Percentiles rank a stretch among this genome's conserved stretches.
Conservation (phyloP, 2,113 vertebrate genomes). For the Lepus timidus region DNA sequence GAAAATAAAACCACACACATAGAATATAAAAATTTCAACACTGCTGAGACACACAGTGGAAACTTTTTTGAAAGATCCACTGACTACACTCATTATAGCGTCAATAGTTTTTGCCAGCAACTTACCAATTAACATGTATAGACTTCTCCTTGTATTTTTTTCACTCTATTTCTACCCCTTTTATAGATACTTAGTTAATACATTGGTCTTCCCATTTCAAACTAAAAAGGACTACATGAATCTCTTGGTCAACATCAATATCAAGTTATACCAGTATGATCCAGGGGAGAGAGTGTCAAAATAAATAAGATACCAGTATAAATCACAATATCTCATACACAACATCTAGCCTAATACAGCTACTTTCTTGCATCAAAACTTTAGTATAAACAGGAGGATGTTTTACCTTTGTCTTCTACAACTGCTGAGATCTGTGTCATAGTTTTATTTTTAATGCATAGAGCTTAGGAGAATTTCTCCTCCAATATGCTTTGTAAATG, state of each 20-base stretch:
- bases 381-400: no score
- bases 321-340: neutral
- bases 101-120: neutral
- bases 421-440: no score
- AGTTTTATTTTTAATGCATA: neutral
- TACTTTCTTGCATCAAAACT: neutral
- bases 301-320: neutral
- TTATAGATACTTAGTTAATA: neutral
- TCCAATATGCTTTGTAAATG: neutral
- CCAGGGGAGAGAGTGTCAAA: neutral
- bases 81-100: neutral
- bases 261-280: neutral
- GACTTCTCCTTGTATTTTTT: neutral
- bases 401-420: no score
- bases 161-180: neutral
- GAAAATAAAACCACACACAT: neutral
- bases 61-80: neutral
- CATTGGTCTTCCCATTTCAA: neutral
- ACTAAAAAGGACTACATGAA: neutral
- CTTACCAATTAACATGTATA: neutral
- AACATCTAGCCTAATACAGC: neutral
- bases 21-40: conserved; percentile 26
- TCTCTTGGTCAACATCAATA: neutral
- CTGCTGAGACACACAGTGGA: neutral
- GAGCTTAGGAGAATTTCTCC: neutral